These are phyloP conservation scores for Zhuqinia jingwanae DNA, from an alignment of 2,888 invertebrate species.

Conservation along the genomic window DNA sequence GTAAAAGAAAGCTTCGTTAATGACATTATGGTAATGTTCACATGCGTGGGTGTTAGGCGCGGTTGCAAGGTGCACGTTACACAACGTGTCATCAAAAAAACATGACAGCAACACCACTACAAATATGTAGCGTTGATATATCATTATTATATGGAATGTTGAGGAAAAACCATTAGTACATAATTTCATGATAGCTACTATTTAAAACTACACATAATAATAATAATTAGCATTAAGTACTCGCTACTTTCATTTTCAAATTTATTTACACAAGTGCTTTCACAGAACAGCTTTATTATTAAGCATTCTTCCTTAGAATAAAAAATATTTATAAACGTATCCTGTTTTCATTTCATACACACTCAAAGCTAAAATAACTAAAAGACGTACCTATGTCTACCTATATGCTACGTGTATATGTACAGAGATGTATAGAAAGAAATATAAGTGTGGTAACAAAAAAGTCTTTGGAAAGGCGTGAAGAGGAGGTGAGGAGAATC, in stretches of 20 bases:
- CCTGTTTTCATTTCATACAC: too few relatives aligned
- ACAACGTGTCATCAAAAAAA: background rate
- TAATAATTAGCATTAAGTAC: background rate
- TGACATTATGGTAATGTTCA: constrained; percentile 12
- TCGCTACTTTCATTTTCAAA: background rate
- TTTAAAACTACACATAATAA: background rate
- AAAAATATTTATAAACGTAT: background rate
- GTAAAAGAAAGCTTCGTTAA: constrained; percentile 18
- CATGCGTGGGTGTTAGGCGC: too few relatives aligned
- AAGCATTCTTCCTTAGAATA: background rate
- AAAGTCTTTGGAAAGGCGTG: constrained; percentile 64
- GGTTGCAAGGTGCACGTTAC: background rate
- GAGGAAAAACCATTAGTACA: background rate
- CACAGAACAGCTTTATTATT: constrained; percentile 38
- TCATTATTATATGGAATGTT: too few relatives aligned
- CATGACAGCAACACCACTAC: background rate
- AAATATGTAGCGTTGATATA: too few relatives aligned
- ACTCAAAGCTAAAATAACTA: background rate
- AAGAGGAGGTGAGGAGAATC: background rate
- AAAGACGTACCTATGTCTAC: background rate
- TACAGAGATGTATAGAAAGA: constrained; percentile 15
- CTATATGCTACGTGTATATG: background rate
- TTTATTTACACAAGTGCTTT: constrained; percentile 24
- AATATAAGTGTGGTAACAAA: constrained; percentile 53
- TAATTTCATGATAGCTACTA: background rate